Evolutionary conservation across 2,113 vertebrate species (phyloP).

Genomic region (Alaudala cheleensis): DNA sequence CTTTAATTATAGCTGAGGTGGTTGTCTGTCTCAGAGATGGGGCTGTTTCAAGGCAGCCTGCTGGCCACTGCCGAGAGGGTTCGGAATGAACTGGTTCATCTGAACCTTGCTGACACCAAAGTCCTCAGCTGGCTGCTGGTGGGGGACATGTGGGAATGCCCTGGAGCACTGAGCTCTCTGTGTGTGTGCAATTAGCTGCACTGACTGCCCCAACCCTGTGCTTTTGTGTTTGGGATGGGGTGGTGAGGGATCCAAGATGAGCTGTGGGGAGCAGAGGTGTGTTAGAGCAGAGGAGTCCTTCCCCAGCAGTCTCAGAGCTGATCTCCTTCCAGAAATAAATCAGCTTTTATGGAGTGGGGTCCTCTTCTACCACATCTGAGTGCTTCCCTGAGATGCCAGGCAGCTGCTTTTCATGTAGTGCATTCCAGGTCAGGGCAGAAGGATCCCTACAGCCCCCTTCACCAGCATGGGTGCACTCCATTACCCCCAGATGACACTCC

Average conservation of each 20-base stretch:
- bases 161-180: neutral
- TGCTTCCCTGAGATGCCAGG: neutral
- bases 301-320: neutral
- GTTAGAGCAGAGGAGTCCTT: neutral
- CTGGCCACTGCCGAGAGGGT: neutral
- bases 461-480: neutral
- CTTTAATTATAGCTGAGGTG: constrained; percentile 80
- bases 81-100: neutral
- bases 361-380: neutral
- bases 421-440: neutral
- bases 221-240: neutral
- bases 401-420: neutral
- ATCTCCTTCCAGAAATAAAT: neutral
- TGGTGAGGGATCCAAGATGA: neutral
- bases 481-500: too few relatives aligned
- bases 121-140: neutral
- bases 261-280: neutral
- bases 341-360: neutral
- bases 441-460: neutral
- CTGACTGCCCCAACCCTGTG: neutral
- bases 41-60: constrained; percentile 18
- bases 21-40: constrained; percentile 63
- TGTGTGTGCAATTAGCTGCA: neutral
- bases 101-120: neutral
- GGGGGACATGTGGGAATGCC: neutral